Percentiles rank a stretch among this genome's conserved stretches.
Evolutionary conservation across 2,888 invertebrate genomes (phyloP).

Genomic region (Sinohyriopsis cumingii): DNA sequence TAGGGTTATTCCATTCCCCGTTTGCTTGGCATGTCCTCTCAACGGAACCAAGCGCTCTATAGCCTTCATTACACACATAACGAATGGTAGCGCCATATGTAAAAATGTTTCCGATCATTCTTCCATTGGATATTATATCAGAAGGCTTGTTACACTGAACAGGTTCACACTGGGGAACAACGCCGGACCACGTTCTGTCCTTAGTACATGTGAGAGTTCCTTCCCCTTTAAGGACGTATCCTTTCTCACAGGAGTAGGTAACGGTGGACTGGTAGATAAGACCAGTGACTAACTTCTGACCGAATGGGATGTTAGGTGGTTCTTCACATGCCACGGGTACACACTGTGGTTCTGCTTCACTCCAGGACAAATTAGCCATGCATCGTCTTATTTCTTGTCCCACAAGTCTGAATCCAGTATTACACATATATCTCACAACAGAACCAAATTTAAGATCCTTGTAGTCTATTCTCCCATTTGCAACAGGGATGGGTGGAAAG

Average conservation of each 20-base stretch:
- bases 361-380: conserved; percentile 50
- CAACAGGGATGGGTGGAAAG: conserved; percentile 30
- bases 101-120: conserved; percentile 36
- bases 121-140: conserved; percentile 40
- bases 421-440: conserved; percentile 53
- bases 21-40: conserved; percentile 52
- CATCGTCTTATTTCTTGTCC: conserved; percentile 58
- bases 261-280: conserved; percentile 30
- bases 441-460: conserved; percentile 55
- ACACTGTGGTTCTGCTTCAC: conserved; percentile 45
- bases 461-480: conserved; percentile 73
- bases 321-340: conserved; percentile 42
- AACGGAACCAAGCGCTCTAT: conserved; percentile 41
- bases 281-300: conserved; percentile 25
- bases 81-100: conserved; percentile 55
- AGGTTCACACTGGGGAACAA: conserved; percentile 42
- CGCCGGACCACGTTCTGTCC: conserved; percentile 48
- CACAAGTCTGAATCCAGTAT: conserved; percentile 57
- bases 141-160: conserved; percentile 50
- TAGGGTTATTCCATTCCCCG: conserved; percentile 58
- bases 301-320: conserved; percentile 39
- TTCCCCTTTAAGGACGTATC: conserved; percentile 45
- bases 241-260: conserved; percentile 41
- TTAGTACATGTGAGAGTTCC: conserved; percentile 34
- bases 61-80: conserved; percentile 62